A percentile compares a stretch with the other conserved stretches of the same genome.
phyloP scores from a whole-genome alignment of 2,888 invertebrate species.

The Leptodirus hochenwartii region DNA sequence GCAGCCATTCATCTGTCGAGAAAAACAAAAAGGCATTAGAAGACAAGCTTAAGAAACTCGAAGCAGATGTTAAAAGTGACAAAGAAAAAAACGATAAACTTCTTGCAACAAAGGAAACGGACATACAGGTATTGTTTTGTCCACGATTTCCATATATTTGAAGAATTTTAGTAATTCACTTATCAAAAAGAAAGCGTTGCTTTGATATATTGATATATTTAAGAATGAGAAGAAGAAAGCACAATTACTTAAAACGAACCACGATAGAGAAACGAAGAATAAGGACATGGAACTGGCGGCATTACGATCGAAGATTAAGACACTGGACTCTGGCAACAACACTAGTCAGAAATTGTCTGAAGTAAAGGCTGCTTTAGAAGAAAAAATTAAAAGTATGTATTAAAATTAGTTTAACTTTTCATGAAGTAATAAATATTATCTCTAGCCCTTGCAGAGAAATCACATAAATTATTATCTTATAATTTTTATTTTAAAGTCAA shows the following conservation, averaged over 20 bases:
- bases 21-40: slow-evolving; percentile 20
- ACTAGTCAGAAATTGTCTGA: slow-evolving; percentile 43
- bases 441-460: neutral
- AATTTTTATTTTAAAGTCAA: no score
- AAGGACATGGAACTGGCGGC: slow-evolving; percentile 61
- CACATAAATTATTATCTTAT: slow-evolving; percentile 5
- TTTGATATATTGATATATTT: slow-evolving; percentile 22
- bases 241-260: slow-evolving; percentile 44
- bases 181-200: slow-evolving; percentile 14
- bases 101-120: slow-evolving; percentile 44
- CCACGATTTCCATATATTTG: slow-evolving; percentile 4
- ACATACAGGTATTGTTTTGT: slow-evolving; percentile 30
- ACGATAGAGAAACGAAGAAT: slow-evolving; percentile 58
- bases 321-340: slow-evolving; percentile 39
- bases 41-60: slow-evolving; percentile 40
- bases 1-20: slow-evolving; percentile 17
- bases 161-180: no score
- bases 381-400: slow-evolving; percentile 46
- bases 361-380: slow-evolving; percentile 46
- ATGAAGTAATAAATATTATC: neutral
- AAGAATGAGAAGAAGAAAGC: slow-evolving; percentile 46
- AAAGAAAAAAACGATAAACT: slow-evolving; percentile 28
- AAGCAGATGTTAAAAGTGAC: slow-evolving; percentile 41
- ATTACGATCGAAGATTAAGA: slow-evolving; percentile 53
- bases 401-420: slow-evolving; percentile 15